Evolutionary conservation across 2,797 vertebrate species (phyloP), one percentile per base, ranked within the genome.

Genomic region (Morus bassanus): DNA sequence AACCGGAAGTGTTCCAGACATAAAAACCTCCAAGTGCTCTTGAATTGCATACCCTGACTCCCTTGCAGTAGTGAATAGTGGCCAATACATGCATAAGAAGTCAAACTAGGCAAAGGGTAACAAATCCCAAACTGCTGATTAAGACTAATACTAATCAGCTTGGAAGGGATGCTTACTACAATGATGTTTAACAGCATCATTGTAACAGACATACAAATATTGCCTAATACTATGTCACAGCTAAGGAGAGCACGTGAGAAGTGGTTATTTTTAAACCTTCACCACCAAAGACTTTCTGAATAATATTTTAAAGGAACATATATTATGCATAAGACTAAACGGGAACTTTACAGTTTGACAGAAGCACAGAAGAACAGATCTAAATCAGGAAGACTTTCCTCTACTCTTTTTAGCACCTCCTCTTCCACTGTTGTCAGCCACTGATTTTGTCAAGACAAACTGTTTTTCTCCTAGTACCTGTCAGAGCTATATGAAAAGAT

Each of bases 81-180:
- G 74, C 59, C 54, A 86, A n/a, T 8, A 28, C 45, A 53, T 7
- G 24, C 48, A 73, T 13, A 72, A 68, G 63, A 4, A 67, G 37
- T 48, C 75, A 89, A 77, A 93, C 27, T 25, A 64, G 59, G 89
- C 37, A 78, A 88, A 82, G 17, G 69, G 80, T 91, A 93, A 96
- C 41, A 75, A 45, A 81, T 30, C 76, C 68, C 61, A 51, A 86
- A 72, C 50, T 68, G 76, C 54, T 96, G 50, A 95, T 94, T 95
- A 83, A 88, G 43, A 73, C 76, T 64, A 70, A 23, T 68, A 46
- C 41, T 83, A 83, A 93, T 91, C 61, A 68, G 59, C 88, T 88
- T 75, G 57, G 72, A 88, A 93, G 41, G 41, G 50, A 72, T 65
- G 33, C 57, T 94, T 65, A 78, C 69, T 78, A 68, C 63, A 89